phyloP scores from a whole-genome alignment of 2,113 vertebrate genomes.

The Piprites chloris region DNA sequence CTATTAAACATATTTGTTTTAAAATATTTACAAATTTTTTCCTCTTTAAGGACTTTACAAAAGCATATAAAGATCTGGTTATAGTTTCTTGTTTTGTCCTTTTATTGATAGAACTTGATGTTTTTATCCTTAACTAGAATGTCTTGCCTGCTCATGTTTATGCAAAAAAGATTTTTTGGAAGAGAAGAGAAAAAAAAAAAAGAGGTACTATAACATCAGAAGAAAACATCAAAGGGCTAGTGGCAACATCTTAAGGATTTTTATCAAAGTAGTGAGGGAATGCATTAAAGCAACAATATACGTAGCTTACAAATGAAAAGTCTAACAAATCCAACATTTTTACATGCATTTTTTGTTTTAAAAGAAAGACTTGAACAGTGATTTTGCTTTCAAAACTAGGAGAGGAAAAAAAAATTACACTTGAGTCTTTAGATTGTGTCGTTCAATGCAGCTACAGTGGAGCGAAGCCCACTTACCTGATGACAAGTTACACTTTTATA shows the following conservation, averaged over 20 bases:
- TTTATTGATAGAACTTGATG: slow-evolving; percentile 63
- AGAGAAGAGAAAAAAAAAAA: not conserved
- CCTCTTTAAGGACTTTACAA: not conserved
- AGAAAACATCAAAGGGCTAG: slow-evolving; percentile 78
- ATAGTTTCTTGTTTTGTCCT: not conserved
- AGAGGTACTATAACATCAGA: slow-evolving; percentile 75
- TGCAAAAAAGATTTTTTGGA: slow-evolving; percentile 72
- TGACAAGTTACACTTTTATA: not conserved
- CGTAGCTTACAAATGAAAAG: slow-evolving; percentile 58
- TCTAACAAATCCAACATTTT: slow-evolving; percentile 67
- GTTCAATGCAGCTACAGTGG: not conserved
- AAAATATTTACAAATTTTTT: not conserved
- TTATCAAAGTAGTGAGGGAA: slow-evolving; percentile 80
- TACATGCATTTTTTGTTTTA: slow-evolving; percentile 42
- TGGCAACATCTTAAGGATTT: slow-evolving; percentile 77
- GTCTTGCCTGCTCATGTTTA: slow-evolving; percentile 73
- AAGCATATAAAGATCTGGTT: not conserved
- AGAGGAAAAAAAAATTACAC: not conserved
- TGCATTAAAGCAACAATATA: slow-evolving; percentile 79
- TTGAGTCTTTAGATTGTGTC: not conserved
- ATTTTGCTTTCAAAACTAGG: not conserved
- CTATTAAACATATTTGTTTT: not conserved
- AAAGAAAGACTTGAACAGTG: not conserved
- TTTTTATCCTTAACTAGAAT: slow-evolving; percentile 66
- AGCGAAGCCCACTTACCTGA: not conserved